Percentiles rank a stretch among this genome's conserved stretches.
These are phyloP conservation scores for Thymelicus lineola DNA, from an alignment of 2,888 invertebrate species.

Conservation along the genomic window DNA sequence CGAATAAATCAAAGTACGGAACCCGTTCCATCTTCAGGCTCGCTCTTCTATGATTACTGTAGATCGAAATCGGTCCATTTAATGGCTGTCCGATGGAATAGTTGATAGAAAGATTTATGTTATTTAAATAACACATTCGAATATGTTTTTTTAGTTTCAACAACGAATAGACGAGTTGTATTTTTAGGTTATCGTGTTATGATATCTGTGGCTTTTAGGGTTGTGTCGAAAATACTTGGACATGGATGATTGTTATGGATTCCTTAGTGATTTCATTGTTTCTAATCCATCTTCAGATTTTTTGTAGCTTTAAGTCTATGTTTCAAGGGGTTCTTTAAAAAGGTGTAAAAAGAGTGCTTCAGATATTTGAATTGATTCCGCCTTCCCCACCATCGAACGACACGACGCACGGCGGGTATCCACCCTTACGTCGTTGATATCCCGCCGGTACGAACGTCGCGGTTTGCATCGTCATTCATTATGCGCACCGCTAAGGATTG, in stretches of 20 bases:
- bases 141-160: slow-evolving; percentile 46
- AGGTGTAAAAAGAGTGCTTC: no score
- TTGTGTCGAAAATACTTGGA: slow-evolving; percentile 11
- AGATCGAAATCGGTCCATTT: slow-evolving; percentile 76
- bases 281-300: no score
- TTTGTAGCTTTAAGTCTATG: no score
- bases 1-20: slow-evolving; percentile 40
- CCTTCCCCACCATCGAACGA: no score
- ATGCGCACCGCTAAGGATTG: no score
- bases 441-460: no score
- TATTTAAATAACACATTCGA: slow-evolving; percentile 61
- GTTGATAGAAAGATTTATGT: slow-evolving; percentile 71
- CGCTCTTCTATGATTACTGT: slow-evolving; percentile 40
- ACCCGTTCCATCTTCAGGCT: slow-evolving; percentile 37
- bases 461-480: no score
- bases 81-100: slow-evolving; percentile 69
- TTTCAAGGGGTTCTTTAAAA: no score
- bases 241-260: not conserved
- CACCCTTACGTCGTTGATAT: no score
- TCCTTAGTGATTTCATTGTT: no score
- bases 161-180: slow-evolving; percentile 44
- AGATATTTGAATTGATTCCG: no score
- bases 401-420: no score
- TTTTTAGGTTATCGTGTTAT: slow-evolving; percentile 47
- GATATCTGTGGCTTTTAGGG: slow-evolving; percentile 39